These are phyloP conservation scores for Pinna nobilis DNA, from an alignment of 1,140 invertebrate genomes.

Conservation along the genomic window DNA sequence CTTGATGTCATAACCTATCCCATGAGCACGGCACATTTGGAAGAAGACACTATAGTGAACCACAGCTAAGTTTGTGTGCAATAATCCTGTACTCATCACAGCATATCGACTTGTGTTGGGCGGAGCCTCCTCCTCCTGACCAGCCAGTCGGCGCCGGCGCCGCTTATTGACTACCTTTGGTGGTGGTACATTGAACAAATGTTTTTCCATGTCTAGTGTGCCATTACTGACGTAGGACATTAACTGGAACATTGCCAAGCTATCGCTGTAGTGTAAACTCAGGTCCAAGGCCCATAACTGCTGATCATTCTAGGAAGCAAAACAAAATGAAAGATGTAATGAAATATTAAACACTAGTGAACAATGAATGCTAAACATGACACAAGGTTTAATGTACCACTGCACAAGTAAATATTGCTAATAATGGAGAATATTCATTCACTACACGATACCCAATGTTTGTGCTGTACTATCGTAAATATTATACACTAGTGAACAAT, in stretches of 20 bases:
- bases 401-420: too few relatives aligned
- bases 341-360: too few relatives aligned
- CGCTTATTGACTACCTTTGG: slow-evolving; percentile 57
- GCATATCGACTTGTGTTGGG: slow-evolving; percentile 67
- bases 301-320: slow-evolving; percentile 66
- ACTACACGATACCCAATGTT: too few relatives aligned
- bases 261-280: slow-evolving; percentile 71
- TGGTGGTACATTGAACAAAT: slow-evolving; percentile 65
- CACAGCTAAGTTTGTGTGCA: slow-evolving; percentile 73
- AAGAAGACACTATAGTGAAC: slow-evolving; percentile 76
- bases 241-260: slow-evolving; percentile 68
- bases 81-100: slow-evolving; percentile 71
- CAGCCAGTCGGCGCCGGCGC: slow-evolving; percentile 48
- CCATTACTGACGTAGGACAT: slow-evolving; percentile 72
- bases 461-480: too few relatives aligned
- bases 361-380: too few relatives aligned
- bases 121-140: slow-evolving; percentile 57
- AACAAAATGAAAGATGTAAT: slow-evolving; percentile 17
- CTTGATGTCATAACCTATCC: slow-evolving; percentile 75
- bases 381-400: too few relatives aligned
- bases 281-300: slow-evolving; percentile 72
- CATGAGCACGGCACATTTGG: slow-evolving; percentile 75
- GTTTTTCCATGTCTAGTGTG: slow-evolving; percentile 62
- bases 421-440: background rate
- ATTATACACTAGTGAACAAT: too few relatives aligned